phyloP scores from a whole-genome alignment of 2,113 vertebrate genomes.

The Silurus glanis region DNA sequence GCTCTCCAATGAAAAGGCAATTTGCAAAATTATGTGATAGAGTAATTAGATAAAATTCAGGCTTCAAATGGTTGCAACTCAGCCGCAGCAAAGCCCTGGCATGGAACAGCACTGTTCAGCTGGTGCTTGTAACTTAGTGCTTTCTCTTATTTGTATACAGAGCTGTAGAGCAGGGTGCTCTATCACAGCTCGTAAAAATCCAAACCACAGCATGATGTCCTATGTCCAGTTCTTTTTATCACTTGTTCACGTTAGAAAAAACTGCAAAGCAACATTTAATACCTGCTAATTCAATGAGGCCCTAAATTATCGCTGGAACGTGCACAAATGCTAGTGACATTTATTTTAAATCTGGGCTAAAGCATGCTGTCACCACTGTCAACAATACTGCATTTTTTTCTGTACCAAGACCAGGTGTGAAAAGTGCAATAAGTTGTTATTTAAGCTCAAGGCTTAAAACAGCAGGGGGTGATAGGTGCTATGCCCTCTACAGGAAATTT shows the following conservation, averaged over 20 bases:
- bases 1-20: conserved; percentile 96
- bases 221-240: conserved; percentile 74
- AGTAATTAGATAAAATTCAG: conserved; percentile 98
- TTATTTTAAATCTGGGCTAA: conserved; percentile 66
- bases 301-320: conserved; percentile 92
- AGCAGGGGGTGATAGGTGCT: not conserved
- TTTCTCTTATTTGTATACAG: conserved; percentile 96
- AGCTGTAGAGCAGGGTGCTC: conserved; percentile 85
- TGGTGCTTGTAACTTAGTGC: conserved; percentile 76
- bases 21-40: conserved; percentile 99
- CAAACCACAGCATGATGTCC: conserved; percentile 82
- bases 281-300: conserved; percentile 95
- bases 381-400: conserved; percentile 76
- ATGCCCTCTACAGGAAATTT: conserved; percentile 5
- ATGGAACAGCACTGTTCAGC: conserved; percentile 74
- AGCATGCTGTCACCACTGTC: conserved; percentile 78
- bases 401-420: conserved; percentile 95
- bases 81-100: conserved; percentile 70
- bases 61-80: conserved; percentile 86
- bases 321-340: conserved; percentile 80
- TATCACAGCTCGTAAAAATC: conserved; percentile 91
- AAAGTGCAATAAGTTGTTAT: conserved; percentile 79
- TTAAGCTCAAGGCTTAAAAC: conserved; percentile 36
- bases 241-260: conserved; percentile 82
- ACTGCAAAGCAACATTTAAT: conserved; percentile 88